Evolutionary conservation across 2,888 invertebrate species (phyloP).

Genomic region (Helicoverpa assulta): DNA sequence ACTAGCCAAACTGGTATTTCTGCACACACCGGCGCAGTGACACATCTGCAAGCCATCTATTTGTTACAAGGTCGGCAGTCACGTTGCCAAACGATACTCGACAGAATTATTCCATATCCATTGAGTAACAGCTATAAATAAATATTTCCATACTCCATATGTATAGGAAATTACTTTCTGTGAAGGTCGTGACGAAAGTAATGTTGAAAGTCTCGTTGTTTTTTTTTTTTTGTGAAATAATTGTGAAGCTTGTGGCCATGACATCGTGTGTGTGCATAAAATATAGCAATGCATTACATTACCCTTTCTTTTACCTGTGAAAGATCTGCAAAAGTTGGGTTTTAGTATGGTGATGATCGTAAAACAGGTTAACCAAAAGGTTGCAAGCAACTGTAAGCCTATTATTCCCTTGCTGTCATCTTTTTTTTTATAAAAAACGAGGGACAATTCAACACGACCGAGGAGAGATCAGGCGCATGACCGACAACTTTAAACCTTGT

Average conservation of each 20-base stretch:
- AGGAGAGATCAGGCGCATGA: too few species aligned
- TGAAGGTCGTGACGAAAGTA: constrained; percentile 13
- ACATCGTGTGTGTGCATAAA: neutral
- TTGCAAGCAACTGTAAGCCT: too few species aligned
- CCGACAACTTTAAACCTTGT: too few species aligned
- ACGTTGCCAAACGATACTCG: constrained; percentile 58
- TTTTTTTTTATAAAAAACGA: too few species aligned
- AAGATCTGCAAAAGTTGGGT: too few species aligned
- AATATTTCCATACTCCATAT: constrained; percentile 35
- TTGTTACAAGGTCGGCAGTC: constrained; percentile 57
- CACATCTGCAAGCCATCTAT: constrained; percentile 62
- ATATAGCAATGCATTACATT: too few species aligned
- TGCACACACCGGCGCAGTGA: constrained; percentile 42
- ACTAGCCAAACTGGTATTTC: constrained; percentile 44
- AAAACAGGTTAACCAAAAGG: too few species aligned
- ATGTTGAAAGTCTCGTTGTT: neutral
- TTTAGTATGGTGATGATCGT: too few species aligned
- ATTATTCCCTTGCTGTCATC: too few species aligned
- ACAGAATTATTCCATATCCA: constrained; percentile 55
- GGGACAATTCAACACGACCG: too few species aligned
- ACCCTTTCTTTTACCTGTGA: too few species aligned
- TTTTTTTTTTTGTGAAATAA: neutral
- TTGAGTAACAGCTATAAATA: constrained; percentile 44
- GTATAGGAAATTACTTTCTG: constrained; percentile 39
- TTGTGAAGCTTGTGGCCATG: neutral